These are phyloP conservation scores for Falco rusticolus DNA, from an alignment of 2,797 vertebrate genomes.

Conservation along the genomic window DNA sequence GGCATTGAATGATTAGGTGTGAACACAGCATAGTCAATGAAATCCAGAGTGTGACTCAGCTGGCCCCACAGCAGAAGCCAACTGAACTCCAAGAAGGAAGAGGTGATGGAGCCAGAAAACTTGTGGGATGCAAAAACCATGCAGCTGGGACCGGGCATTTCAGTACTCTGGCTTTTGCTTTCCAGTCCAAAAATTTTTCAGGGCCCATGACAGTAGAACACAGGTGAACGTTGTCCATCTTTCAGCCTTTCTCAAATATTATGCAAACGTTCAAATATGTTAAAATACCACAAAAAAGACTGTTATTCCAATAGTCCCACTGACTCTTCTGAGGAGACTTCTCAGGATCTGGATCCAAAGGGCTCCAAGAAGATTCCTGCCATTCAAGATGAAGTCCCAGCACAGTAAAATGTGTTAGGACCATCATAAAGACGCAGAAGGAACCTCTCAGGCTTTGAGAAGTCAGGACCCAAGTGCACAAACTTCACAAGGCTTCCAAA, in stretches of 20 bases:
- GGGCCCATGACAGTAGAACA: background rate
- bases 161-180: background rate
- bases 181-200: background rate
- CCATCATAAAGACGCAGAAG: background rate
- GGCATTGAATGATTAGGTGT: background rate
- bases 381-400: background rate
- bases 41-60: background rate
- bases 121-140: background rate
- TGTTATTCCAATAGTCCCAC: background rate
- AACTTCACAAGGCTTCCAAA: background rate
- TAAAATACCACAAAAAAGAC: background rate
- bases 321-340: background rate
- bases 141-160: background rate
- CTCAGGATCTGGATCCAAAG: background rate
- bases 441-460: background rate
- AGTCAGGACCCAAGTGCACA: background rate
- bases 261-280: background rate
- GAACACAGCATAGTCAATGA: background rate
- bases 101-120: background rate
- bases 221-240: fast-evolving
- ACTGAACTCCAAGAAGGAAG: background rate
- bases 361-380: background rate
- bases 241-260: background rate
- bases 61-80: background rate
- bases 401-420: background rate